Conservation (phyloP, 2,888 invertebrate species). For the Stenolophus ochropezus region DNA sequence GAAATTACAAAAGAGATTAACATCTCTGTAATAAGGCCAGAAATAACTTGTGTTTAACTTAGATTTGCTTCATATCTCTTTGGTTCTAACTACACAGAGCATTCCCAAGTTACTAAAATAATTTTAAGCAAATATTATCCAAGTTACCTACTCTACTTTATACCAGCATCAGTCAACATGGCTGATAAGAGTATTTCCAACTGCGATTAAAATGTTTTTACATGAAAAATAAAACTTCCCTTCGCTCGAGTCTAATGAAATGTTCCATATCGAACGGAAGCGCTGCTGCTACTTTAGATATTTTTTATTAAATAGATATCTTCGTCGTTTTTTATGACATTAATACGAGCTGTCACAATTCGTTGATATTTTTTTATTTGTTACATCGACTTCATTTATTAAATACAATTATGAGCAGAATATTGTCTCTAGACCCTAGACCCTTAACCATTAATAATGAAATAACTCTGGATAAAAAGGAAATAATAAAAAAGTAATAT, state of each 20-base stretch:
- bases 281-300: slow-evolving; percentile 3
- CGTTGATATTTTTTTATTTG: slow-evolving; percentile 19
- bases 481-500: neutral
- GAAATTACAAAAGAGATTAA: neutral
- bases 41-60: slow-evolving; percentile 25
- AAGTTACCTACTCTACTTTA: neutral
- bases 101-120: neutral
- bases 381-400: neutral
- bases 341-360: slow-evolving; percentile 27
- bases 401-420: slow-evolving; percentile 16
- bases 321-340: slow-evolving; percentile 15
- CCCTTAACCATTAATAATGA: slow-evolving; percentile 10
- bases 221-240: slow-evolving; percentile 28
- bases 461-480: slow-evolving; percentile 5
- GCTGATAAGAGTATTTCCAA: neutral
- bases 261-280: slow-evolving; percentile 13
- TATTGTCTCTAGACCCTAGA: neutral
- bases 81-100: neutral
- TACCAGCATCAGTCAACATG: neutral
- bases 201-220: slow-evolving; percentile 5
- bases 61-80: neutral
- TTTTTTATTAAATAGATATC: slow-evolving; percentile 18
- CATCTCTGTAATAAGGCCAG: neutral
- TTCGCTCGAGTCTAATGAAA: slow-evolving; percentile 7
- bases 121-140: slow-evolving; percentile 11